Evolutionary conservation across 64 coral and sea anemone genomes (phyloP).

Genomic region (Catalaphyllia jardinei): DNA sequence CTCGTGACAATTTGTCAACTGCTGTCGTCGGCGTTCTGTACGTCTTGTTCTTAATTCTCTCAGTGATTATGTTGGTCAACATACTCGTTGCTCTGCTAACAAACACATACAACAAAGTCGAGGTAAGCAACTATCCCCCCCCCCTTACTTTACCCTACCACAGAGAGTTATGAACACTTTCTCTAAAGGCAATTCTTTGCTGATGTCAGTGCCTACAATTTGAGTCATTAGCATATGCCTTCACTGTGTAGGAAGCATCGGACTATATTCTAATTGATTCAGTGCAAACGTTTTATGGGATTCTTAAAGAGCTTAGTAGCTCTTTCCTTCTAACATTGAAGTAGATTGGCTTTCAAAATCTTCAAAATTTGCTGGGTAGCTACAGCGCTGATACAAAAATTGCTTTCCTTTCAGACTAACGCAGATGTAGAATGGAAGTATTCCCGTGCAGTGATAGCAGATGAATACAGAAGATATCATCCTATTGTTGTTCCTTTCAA

Average conservation of each 20-base stretch:
- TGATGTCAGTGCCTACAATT: too few species aligned
- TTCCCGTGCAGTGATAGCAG: constrained; percentile 11
- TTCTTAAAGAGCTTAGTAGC: too few species aligned
- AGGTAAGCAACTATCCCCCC: constrained; percentile 8
- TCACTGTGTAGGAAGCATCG: too few species aligned
- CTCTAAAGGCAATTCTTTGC: too few species aligned
- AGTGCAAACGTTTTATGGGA: too few species aligned
- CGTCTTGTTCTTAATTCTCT: constrained; percentile 28
- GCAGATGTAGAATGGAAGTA: constrained; percentile 52
- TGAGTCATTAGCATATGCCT: too few species aligned
- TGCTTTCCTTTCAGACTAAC: constrained; percentile 26
- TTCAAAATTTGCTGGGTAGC: too few species aligned
- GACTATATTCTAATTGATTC: too few species aligned
- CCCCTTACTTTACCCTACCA: not conserved
- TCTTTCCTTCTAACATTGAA: too few species aligned
- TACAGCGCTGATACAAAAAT: not conserved
- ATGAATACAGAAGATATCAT: constrained; percentile 39
- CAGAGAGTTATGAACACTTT: not conserved
- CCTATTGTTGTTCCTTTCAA: constrained; percentile 36
- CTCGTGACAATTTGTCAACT: not conserved
- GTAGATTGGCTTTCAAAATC: too few species aligned
- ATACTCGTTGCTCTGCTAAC: constrained; percentile 53
- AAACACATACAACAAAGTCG: constrained; percentile 50
- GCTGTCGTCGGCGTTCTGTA: constrained; percentile 25
- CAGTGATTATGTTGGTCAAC: constrained; percentile 61